Percentiles rank a stretch among this genome's conserved stretches.
Conservation (phyloP, 2,888 invertebrate species). For the Leptinotarsa rubiginosa region DNA sequence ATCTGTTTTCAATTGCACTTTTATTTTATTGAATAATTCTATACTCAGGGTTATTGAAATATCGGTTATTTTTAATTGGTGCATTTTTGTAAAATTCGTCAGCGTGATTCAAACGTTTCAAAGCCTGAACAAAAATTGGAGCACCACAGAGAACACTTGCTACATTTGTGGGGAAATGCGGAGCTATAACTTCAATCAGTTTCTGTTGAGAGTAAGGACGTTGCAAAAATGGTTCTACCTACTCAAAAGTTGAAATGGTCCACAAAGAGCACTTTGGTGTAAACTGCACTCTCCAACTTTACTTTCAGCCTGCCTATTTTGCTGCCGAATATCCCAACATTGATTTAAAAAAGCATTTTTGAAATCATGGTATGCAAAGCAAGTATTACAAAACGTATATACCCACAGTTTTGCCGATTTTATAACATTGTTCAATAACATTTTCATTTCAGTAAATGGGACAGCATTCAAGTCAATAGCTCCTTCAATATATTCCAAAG, state of each 20-base stretch:
- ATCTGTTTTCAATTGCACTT: not conserved
- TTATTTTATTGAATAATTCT: not conserved
- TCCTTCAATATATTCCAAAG: constrained; percentile 11
- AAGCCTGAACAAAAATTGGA: no score
- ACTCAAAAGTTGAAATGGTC: constrained; percentile 11
- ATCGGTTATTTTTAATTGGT: not conserved
- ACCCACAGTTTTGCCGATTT: constrained; percentile 11
- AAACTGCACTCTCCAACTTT: constrained; percentile 6
- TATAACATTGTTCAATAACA: constrained; percentile 15
- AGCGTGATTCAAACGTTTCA: not conserved
- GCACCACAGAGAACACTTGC: not conserved
- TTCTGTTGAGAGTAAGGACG: not conserved
- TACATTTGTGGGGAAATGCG: constrained; percentile 16
- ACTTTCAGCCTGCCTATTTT: constrained; percentile 5
- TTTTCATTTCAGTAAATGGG: constrained; percentile 11
- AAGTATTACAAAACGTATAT: constrained; percentile 5
- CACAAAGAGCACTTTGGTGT: constrained; percentile 11
- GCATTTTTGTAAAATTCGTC: constrained; percentile 19
- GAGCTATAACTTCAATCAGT: constrained; percentile 6
- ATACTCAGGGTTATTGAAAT: not conserved
- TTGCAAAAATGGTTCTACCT: not conserved
- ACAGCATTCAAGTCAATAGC: not conserved
- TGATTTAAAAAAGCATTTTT: not conserved
- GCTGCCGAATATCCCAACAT: constrained; percentile 16
- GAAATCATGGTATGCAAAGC: not conserved